A percentile compares a stretch with the other conserved stretches of the same genome.
Evolutionary conservation across 2,113 vertebrate genomes (phyloP).

Genomic region (Quiscalus mexicanus): DNA sequence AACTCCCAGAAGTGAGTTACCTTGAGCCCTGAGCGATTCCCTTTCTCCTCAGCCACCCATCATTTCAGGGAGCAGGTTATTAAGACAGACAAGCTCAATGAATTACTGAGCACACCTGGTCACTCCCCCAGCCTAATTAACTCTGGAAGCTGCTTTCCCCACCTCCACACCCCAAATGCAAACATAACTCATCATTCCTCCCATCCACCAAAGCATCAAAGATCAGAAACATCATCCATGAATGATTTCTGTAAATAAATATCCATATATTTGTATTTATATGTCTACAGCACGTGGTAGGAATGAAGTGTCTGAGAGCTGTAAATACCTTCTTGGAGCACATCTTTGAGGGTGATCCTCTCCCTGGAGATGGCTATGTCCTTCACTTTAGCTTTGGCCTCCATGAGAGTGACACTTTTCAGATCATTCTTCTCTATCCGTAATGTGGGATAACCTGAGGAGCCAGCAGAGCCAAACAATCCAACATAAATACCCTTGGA

Average conservation of each 20-base stretch:
- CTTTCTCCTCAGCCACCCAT: neutral
- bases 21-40: neutral
- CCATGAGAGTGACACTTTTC: slow-evolving; percentile 91
- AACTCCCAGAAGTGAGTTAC: neutral
- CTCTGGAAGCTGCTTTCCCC: neutral
- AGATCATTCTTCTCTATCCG: slow-evolving; percentile 99
- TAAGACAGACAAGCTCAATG: neutral
- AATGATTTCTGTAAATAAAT: neutral
- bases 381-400: slow-evolving; percentile 97
- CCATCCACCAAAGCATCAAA: neutral
- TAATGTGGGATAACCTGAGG: slow-evolving; percentile 92
- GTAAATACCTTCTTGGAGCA: slow-evolving; percentile 92
- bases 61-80: neutral
- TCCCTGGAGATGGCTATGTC: slow-evolving; percentile 97
- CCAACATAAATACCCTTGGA: slow-evolving; percentile 78
- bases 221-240: neutral
- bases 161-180: neutral
- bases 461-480: slow-evolving; percentile 83
- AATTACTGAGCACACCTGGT: neutral
- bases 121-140: neutral
- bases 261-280: neutral
- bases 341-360: slow-evolving; percentile 92
- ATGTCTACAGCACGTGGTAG: neutral
- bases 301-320: neutral
- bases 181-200: neutral